phyloP scores from a whole-genome alignment of 2,888 invertebrate species.

The Zaprionus bogoriensis region DNA sequence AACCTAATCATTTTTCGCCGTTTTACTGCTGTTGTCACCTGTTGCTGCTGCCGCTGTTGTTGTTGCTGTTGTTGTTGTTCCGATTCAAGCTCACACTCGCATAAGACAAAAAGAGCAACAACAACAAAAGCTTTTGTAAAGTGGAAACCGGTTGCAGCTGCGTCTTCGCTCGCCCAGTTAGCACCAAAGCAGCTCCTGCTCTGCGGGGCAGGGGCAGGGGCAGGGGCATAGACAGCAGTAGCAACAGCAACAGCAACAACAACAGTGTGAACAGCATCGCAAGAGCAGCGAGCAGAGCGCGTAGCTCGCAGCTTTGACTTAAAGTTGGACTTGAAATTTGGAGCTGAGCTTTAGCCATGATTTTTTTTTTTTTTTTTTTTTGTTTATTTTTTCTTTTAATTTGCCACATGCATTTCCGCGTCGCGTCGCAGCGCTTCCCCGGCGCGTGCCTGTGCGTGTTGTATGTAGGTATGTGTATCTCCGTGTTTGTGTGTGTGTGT shows the following conservation, averaged over 20 bases:
- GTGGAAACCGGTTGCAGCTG: conserved; percentile 65
- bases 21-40: conserved; percentile 48
- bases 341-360: conserved; percentile 3
- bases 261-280: too few species aligned
- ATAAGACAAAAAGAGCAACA: conserved; percentile 15
- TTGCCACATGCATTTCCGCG: conserved; percentile 30
- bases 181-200: conserved; percentile 21
- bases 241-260: too few species aligned
- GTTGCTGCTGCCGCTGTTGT: conserved; percentile 45
- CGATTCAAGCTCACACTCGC: neutral
- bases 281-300: too few species aligned
- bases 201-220: neutral
- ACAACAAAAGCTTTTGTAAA: conserved; percentile 51
- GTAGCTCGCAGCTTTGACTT: conserved; percentile 24
- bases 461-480: too few species aligned
- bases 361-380: too few species aligned
- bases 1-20: conserved; percentile 27
- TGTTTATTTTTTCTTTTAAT: conserved; percentile 6
- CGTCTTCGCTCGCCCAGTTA: conserved; percentile 55
- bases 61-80: neutral
- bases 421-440: too few species aligned
- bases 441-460: neutral
- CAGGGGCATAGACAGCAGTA: neutral
- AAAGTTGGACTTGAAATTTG: conserved; percentile 20
- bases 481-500: neutral